Conservation (phyloP, 2,113 vertebrate genomes). For the Saiga tatarica region DNA sequence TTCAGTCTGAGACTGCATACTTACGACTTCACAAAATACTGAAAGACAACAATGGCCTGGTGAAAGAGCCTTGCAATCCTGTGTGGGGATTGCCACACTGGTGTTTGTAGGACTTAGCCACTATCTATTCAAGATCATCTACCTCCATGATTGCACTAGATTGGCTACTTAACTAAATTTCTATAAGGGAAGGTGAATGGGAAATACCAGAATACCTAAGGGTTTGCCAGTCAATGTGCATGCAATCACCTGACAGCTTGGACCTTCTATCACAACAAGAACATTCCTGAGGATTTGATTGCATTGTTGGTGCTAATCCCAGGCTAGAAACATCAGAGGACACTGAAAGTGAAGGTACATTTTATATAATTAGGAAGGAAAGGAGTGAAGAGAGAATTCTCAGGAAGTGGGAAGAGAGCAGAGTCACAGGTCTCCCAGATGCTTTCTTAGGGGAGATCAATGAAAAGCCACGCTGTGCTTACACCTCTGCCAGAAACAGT, state of each 20-base stretch:
- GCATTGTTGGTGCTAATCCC: slow-evolving; percentile 70
- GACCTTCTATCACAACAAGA: slow-evolving; percentile 70
- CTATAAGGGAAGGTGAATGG: slow-evolving; percentile 46
- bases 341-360: background rate
- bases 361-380: background rate
- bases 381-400: slow-evolving; percentile 37
- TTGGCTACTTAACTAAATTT: slow-evolving; percentile 82
- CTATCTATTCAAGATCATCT: slow-evolving; percentile 70
- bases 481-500: background rate
- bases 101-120: slow-evolving; percentile 32
- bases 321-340: slow-evolving; percentile 41
- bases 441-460: slow-evolving; percentile 5
- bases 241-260: slow-evolving; percentile 68
- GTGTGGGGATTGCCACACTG: background rate
- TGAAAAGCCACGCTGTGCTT: background rate
- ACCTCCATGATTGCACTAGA: slow-evolving; percentile 74
- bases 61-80: slow-evolving; percentile 45
- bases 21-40: background rate
- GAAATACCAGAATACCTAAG: slow-evolving; percentile 29
- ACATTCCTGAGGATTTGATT: slow-evolving; percentile 68
- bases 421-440: background rate
- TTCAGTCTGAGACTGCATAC: background rate
- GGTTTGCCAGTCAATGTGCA: slow-evolving; percentile 57
- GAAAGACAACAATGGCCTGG: background rate
- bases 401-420: background rate